Conservation (phyloP, 2,113 vertebrate species). For the Tenebrosternarchus preto region DNA sequence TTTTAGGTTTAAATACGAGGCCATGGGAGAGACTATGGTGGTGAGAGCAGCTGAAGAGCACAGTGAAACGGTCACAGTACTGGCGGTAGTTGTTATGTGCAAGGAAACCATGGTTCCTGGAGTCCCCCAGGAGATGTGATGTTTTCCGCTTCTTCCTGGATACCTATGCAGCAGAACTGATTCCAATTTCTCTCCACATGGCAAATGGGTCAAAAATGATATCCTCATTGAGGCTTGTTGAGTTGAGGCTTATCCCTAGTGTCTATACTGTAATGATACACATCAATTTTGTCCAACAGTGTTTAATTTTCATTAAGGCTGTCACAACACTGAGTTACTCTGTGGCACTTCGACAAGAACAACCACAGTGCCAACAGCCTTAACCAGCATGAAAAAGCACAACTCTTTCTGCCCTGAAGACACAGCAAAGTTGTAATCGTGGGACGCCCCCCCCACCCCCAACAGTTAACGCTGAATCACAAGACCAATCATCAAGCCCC, state of each 20-base stretch:
- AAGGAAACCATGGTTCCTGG: background rate
- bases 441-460: conserved; percentile 14
- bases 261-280: background rate
- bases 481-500: conserved; percentile 35
- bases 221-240: too few relatives aligned
- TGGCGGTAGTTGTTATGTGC: too few relatives aligned
- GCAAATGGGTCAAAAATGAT: background rate
- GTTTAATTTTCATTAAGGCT: background rate
- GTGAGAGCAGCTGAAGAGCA: background rate
- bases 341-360: background rate
- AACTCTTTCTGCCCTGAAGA: conserved; percentile 22
- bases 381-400: conserved; percentile 15
- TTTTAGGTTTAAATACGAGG: too few relatives aligned
- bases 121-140: background rate
- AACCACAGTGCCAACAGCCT: background rate
- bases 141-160: background rate
- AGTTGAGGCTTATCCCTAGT: background rate
- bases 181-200: background rate
- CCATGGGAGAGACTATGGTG: background rate
- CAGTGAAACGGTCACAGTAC: background rate
- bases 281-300: background rate
- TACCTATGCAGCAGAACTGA: background rate
- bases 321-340: background rate
- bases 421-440: conserved; percentile 22
- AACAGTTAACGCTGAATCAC: conserved; percentile 37